Conservation (phyloP, 2,888 invertebrate species). For the Tenthredo mesomela region DNA sequence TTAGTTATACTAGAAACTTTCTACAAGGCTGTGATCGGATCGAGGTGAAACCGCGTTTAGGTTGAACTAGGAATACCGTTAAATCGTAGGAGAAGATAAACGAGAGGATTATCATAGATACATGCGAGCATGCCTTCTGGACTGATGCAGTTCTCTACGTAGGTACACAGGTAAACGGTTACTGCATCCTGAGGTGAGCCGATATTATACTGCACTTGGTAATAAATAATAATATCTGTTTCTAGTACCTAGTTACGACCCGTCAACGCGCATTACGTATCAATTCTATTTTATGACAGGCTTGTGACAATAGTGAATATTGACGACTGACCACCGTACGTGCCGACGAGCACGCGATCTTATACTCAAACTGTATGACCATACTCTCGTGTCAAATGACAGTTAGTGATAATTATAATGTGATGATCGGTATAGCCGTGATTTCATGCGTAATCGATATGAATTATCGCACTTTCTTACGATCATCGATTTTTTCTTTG, state of each 20-base stretch:
- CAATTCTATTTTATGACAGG: conserved; percentile 43
- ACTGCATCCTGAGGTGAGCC: neutral
- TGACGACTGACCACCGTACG: conserved; percentile 29
- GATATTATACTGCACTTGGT: neutral
- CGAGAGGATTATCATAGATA: conserved; percentile 24
- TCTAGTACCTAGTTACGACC: conserved; percentile 44
- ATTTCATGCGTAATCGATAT: neutral
- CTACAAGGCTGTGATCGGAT: conserved; percentile 15
- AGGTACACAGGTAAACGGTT: neutral
- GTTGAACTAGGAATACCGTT: conserved; percentile 42
- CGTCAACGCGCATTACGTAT: conserved; percentile 36
- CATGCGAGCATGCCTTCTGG: neutral
- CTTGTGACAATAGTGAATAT: conserved; percentile 38
- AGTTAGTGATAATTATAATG: neutral
- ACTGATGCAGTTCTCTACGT: neutral
- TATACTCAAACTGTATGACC: no score
- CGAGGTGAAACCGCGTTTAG: conserved; percentile 27
- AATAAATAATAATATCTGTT: conserved; percentile 49
- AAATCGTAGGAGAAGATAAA: conserved; percentile 47
- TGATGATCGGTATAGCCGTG: neutral
- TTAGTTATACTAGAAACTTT: conserved; percentile 29
- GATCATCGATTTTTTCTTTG: neutral
- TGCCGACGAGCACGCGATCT: conserved; percentile 1
- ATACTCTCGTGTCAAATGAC: neutral
- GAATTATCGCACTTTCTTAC: neutral